Evolutionary conservation across 2,888 invertebrate genomes (phyloP), one percentile per base, ranked within the genome.

Genomic region (Cataglyphis livida): DNA sequence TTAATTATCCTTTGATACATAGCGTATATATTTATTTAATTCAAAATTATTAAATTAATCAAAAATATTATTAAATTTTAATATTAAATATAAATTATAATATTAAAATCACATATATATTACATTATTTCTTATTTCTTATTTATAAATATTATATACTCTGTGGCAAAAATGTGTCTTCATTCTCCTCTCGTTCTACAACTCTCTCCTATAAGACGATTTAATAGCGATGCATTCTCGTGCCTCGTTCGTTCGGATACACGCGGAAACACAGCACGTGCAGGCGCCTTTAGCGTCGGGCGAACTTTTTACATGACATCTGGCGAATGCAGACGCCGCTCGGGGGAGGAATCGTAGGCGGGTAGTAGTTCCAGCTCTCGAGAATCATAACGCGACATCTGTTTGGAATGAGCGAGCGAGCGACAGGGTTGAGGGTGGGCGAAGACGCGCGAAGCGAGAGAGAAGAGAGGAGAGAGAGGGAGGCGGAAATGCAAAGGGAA

Each of bases 381-480:
- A 89, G 88, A 91, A 87, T 91, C 91, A 83, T 91, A 92, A 91
- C 90, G 91, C 90, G 91, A 91, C 92, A 92, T 92, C 92, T 92
- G 92, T 89, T 92, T 88, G 90, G 84, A 91, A 92, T 88, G 92
- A 91, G 90, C 88, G 82, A 62, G 88, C 81, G 48, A 62, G 88
- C 81, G 57, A 18, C 35, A 61, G 62, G 48, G 59, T 35, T 51
- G 70, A 38, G 38, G 32, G 59, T 35, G 64, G 59, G 21, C n/a
- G 61, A 74, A 41, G 71, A 59, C 54, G 51, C 65, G 51, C 59
- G 41, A 61, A 28, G 25, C 65, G 76, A 15, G 54, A 3, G 51
- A 4, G 64, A 21, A n/a, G 76, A 57, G 28, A 35, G 65, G 82
- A 76, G 78, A 25, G 5, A 25, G 65, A 76, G 76, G 62, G 65